Base-by-base conservation (phyloP, 2,888 invertebrate species). In the Drosophila neonasuta region DNA sequence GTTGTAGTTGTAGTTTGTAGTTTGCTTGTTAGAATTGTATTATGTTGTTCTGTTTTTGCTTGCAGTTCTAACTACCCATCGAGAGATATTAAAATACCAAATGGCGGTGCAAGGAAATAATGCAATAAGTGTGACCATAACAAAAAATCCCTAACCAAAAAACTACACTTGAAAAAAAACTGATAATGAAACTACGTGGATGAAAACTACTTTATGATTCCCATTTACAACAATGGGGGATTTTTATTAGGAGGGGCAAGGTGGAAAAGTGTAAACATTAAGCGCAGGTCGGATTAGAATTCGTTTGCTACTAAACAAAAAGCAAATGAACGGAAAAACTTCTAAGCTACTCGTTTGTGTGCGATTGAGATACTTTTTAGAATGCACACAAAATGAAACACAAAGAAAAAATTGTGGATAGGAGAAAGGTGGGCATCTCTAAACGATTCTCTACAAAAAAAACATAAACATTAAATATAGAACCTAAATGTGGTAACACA, bases 391-490 rank as follows among this genome's bases (percentile, higher is more conserved):
- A 54, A 34, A 55, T 44, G 32, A 45, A 45, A 69, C 63, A 80
- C 62, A 68, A 58, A 46, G 49, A 56, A 55, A 55, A 74, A 49
- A 46, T 30, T 44, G 48, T 50, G 52, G 13, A 24, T 13, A 17
- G 45, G 50, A 17, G 46, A 17, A 11, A 29, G 51, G 55, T 57
- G 67, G 63, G 68, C 71, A 84, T 67, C 69, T 78, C 81, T 78
- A 86, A 58, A 48, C 29, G 42, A 59, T 58, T 57, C 67, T 44
- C 24, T 24, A 24, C 24, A 24, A 5, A 34, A 64, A 70, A 72
- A 86, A 86, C 70, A 68, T 69, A 80, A 83, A 78, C 65, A 86
- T 64, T 68, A 60, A 76, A 41, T 24, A 59, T 45, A 62, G 50
- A 79, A 75, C 63, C 60, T 73, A 68, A 72, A 75, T 68, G 70